Evolutionary conservation across 2,113 vertebrate genomes (phyloP).

Genomic region (Myiagra hebetior): DNA sequence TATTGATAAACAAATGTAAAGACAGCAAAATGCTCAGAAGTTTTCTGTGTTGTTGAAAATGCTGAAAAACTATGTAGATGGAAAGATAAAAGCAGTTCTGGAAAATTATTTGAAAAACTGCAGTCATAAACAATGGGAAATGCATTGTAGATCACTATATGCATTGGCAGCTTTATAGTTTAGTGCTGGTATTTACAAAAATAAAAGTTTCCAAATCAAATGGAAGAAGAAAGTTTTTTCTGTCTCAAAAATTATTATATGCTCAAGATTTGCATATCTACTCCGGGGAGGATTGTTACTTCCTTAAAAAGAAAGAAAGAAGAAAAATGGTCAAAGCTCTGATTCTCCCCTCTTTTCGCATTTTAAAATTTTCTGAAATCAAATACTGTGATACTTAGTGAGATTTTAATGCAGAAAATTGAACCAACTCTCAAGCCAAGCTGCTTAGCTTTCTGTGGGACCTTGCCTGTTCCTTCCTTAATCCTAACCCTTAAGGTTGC

Average conservation of each 20-base stretch:
- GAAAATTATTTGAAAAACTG: not conserved
- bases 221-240: not conserved
- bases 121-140: not conserved
- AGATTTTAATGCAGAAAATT: not conserved
- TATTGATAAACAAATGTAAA: not conserved
- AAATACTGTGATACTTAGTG: not conserved
- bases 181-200: not conserved
- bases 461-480: not conserved
- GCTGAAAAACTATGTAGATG: not conserved
- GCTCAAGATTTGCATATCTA: not conserved
- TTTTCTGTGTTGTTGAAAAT: not conserved
- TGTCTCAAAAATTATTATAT: not conserved
- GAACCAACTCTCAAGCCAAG: not conserved
- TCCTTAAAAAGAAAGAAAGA: not conserved
- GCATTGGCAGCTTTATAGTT: not conserved
- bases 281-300: not conserved
- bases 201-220: not conserved
- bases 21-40: not conserved
- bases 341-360: rapidly evolving
- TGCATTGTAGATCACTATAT: not conserved
- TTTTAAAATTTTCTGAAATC: not conserved
- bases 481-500: rapidly evolving
- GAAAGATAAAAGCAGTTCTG: not conserved
- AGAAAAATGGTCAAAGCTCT: not conserved
- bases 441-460: not conserved